phyloP scores from a whole-genome alignment of 2,797 vertebrate genomes.

The Sylvilagus floridanus region DNA sequence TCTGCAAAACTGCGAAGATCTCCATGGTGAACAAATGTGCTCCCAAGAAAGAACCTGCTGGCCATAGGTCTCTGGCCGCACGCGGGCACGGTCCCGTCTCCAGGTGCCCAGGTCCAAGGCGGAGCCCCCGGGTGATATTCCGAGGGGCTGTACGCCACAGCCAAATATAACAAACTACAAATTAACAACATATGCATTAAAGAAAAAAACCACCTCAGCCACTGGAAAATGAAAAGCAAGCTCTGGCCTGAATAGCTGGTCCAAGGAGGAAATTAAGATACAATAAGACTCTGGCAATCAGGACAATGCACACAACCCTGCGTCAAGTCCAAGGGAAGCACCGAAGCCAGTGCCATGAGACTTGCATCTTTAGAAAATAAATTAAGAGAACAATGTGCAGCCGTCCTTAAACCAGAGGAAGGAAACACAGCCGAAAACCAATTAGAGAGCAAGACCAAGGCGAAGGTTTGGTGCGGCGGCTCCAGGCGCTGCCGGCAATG shows the following conservation, averaged over 20 bases:
- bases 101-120: accelerated
- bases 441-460: neutral
- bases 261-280: neutral
- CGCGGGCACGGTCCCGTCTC: neutral
- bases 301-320: neutral
- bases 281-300: neutral
- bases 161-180: neutral
- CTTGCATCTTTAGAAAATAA: neutral
- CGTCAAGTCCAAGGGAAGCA: neutral
- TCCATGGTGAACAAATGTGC: no score
- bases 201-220: neutral
- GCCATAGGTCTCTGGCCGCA: neutral
- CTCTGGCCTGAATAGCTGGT: neutral
- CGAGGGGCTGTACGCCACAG: neutral
- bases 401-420: neutral
- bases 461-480: no score
- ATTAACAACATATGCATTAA: neutral
- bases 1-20: neutral
- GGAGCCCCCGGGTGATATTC: accelerated
- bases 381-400: no score
- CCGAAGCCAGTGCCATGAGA: neutral
- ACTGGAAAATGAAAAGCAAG: slow-evolving; percentile 48
- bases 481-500: no score
- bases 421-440: neutral
- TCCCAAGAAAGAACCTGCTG: neutral